phyloP scores from a whole-genome alignment of 2,113 vertebrate species.

The Hippopotamus amphibius region DNA sequence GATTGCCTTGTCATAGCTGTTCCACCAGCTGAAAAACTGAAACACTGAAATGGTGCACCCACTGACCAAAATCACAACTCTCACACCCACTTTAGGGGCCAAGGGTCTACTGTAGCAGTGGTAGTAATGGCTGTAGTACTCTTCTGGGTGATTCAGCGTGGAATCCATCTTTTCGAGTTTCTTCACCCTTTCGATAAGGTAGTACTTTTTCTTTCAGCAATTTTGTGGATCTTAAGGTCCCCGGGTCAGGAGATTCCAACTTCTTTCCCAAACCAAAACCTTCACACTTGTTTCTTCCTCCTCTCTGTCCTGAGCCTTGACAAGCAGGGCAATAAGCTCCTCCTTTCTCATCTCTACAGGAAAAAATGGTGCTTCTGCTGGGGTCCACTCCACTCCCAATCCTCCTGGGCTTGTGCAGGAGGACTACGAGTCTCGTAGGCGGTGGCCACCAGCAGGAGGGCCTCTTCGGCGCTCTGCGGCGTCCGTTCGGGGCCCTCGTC shows the following conservation, averaged over 20 bases:
- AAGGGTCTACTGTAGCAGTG: too few relatives aligned
- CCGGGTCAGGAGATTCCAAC: constrained; percentile 81
- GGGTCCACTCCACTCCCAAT: constrained; percentile 79
- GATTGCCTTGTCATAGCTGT: constrained; percentile 89
- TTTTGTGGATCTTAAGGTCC: constrained; percentile 81
- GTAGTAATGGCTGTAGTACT: too few relatives aligned
- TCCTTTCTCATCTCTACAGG: constrained; percentile 80
- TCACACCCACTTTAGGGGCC: too few relatives aligned
- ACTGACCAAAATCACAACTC: too few relatives aligned
- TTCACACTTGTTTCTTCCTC: constrained; percentile 82
- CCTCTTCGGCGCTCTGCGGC: too few relatives aligned
- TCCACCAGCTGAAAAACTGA: constrained; percentile 95
- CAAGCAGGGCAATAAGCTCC: constrained; percentile 76
- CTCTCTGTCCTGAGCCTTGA: constrained; percentile 83
- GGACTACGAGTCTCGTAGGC: constrained; percentile 51
- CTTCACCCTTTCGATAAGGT: constrained; percentile 80
- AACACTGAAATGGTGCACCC: too few relatives aligned
- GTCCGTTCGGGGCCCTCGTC: too few relatives aligned
- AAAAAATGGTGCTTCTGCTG: constrained; percentile 78
- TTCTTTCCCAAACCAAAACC: constrained; percentile 83
- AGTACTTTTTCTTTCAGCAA: constrained; percentile 83
- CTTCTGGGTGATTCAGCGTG: too few relatives aligned
- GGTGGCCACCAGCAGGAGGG: too few relatives aligned
- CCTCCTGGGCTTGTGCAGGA: constrained; percentile 79
- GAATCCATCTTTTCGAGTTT: too few relatives aligned